Evolutionary conservation across 2,888 invertebrate genomes (phyloP), one percentile per base, ranked within the genome.

Genomic region (Eupithecia vulgata): DNA sequence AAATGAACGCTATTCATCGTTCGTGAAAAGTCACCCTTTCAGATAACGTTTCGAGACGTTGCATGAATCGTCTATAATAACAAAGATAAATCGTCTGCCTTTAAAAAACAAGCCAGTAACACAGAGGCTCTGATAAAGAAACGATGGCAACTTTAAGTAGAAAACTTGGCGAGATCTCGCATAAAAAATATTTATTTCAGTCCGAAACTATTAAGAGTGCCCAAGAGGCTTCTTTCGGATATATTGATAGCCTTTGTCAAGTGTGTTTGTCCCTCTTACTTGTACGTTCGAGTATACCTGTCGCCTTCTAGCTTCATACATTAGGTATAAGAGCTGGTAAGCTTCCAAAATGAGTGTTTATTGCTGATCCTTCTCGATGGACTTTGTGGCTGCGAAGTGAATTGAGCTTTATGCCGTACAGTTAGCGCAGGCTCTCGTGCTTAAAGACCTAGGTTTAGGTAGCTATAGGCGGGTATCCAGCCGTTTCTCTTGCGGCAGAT

Each of bases 301-400:
- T 91, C 91, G 85, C 88, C 82, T 86, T 90, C 84, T 80, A 81
- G 84, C 89, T 86, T 82, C 84, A 90, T 92, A 90, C 85, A 90
- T 93, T 92, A 92, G 87, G 77, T 83, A 83, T 85, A 87, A 89
- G 88, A 90, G 87, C 88, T 83, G 85, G 87, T 89, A 88, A 92
- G 90, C 90, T 85, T 83, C 84, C 86, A 85, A 90, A 92, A 94
- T 90, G 90, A 92, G 92, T 92, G 92, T 93, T 93, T 94, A 94
- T 93, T 87, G 89, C 89, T 87, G 87, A 85, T 89, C 90, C 90
- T 89, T 86, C 57, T 80, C 87, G 85, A 83, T 85, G 87, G 89
- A 91, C 87, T 87, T 80, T 81, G 83, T 79, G 79, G 79, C 78
- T 78, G 64, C 78, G 75, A 78, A 76, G 75, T 67, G 87, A 88